phyloP scores from a whole-genome alignment of 2,888 invertebrate genomes.

The Chelonus formosanus region DNA sequence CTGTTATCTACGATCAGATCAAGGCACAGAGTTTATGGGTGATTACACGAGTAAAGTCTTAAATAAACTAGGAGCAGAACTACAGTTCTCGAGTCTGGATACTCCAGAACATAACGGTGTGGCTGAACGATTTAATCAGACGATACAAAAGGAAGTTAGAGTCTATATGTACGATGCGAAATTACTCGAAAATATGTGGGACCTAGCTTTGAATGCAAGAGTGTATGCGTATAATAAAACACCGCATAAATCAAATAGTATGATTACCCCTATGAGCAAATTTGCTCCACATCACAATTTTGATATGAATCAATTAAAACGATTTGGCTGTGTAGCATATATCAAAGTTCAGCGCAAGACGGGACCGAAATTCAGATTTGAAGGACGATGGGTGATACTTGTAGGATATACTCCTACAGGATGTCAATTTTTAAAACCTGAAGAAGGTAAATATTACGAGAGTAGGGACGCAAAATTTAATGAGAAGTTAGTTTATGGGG shows the following conservation, averaged over 20 bases:
- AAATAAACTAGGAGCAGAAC: background rate
- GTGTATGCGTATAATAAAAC: constrained; percentile 40
- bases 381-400: constrained; percentile 27
- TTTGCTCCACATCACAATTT: constrained; percentile 31
- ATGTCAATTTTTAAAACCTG: no score
- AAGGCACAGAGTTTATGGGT: background rate
- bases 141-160: constrained; percentile 35
- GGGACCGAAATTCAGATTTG: constrained; percentile 34
- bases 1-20: background rate
- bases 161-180: constrained; percentile 37
- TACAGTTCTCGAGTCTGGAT: constrained; percentile 1
- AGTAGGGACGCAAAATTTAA: constrained; percentile 38
- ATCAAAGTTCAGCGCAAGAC: no score
- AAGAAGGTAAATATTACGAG: constrained; percentile 38
- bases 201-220: constrained; percentile 39
- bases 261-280: no score
- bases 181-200: constrained; percentile 40
- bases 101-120: no score
- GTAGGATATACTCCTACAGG: constrained; percentile 38
- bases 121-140: no score
- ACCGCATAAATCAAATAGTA: constrained; percentile 38
- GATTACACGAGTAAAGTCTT: background rate
- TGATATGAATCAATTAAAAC: constrained; percentile 32
- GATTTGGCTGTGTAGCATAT: constrained; percentile 38
- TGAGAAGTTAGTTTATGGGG: no score